A percentile compares a stretch with the other conserved stretches of the same genome.
phyloP scores from a whole-genome alignment of 2,888 invertebrate species.

The Pollenia angustigena region DNA sequence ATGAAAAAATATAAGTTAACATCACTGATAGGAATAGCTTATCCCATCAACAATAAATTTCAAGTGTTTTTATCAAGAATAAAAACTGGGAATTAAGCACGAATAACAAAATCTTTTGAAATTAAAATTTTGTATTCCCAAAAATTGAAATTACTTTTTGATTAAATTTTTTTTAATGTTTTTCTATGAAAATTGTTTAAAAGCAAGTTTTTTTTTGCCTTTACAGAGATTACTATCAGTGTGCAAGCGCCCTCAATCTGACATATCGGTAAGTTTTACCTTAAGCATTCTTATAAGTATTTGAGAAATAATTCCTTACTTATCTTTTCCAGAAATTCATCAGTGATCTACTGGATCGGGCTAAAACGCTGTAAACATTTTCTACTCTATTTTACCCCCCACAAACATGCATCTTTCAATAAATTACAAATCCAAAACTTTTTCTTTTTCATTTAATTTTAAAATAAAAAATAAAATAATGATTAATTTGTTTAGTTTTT shows the following conservation, averaged over 20 bases:
- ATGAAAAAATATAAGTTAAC: no score
- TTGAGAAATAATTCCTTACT: slow-evolving; percentile 73
- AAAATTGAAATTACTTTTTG: no score
- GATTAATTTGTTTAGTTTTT: slow-evolving; percentile 75
- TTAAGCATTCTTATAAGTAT: not conserved
- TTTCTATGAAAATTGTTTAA: slow-evolving; percentile 37
- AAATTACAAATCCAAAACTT: slow-evolving; percentile 49
- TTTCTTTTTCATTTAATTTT: slow-evolving; percentile 54
- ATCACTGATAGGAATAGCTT: no score
- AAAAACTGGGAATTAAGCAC: no score
- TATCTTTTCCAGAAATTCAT: slow-evolving; percentile 92
- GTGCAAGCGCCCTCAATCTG: slow-evolving; percentile 94
- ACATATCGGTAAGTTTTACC: slow-evolving; percentile 89
- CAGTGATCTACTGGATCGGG: slow-evolving; percentile 94
- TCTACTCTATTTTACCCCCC: not conserved
- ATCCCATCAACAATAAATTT: no score
- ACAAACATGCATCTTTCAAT: slow-evolving; percentile 65
- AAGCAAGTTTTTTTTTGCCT: slow-evolving; percentile 75
- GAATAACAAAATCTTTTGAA: no score
- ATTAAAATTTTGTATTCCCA: no score
- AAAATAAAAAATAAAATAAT: slow-evolving; percentile 68
- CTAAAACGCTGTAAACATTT: slow-evolving; percentile 89
- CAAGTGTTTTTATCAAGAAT: no score
- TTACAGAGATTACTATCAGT: slow-evolving; percentile 91
- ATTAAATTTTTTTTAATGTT: not conserved